Evolutionary conservation across 1,140 invertebrate genomes (phyloP), one percentile per base, ranked within the genome.

Genomic region (Spodoptera litura): DNA sequence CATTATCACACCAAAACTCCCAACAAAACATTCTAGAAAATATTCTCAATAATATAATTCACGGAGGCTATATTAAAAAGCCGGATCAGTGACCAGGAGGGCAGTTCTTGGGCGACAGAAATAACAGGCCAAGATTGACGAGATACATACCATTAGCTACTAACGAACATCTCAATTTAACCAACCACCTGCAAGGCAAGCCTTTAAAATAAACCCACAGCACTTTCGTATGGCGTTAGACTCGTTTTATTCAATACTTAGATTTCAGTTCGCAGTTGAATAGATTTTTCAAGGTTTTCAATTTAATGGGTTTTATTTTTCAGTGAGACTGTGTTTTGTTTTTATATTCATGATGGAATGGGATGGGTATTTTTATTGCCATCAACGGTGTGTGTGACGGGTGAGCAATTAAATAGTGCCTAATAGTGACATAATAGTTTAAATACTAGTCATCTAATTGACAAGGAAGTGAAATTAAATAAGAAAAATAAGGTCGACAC

Each of bases 161-260:
- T 87, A 87, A 87, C 85, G 85, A 87, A 87, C 85, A 87, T 83
- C 85, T 87, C 85, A 87, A 87, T 87, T 87, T 81, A 86, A 74
- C 66, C 56, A 85, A 64, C 85, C 83, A 87, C 85, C 85, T 84
- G 84, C 84, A 71, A 78, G 77, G 77, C 68, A 64, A 31, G 27
- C 62, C 49, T 66, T 70, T 76, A 74, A 84, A 83, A 82, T 79
- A 80, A 80, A 78, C 64, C 38, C 64, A 78, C 62, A 49, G 53
- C 58, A 61, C 44, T 72, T 78, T 66, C 35, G 62, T 82, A 79
- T 56, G 64, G 79, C 66, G 71, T 77, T 81, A 81, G 83, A 49
- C 68, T 76, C 70, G 70, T 53, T 75, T 53, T 75, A 75, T 75
- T 74, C 49, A 61, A 31, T 59, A 12, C 6, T 8, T 12, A 68